Evolutionary conservation across 2,888 invertebrate species (phyloP), one percentile per base, ranked within the genome.

Genomic region (Chloroclysta siterata): DNA sequence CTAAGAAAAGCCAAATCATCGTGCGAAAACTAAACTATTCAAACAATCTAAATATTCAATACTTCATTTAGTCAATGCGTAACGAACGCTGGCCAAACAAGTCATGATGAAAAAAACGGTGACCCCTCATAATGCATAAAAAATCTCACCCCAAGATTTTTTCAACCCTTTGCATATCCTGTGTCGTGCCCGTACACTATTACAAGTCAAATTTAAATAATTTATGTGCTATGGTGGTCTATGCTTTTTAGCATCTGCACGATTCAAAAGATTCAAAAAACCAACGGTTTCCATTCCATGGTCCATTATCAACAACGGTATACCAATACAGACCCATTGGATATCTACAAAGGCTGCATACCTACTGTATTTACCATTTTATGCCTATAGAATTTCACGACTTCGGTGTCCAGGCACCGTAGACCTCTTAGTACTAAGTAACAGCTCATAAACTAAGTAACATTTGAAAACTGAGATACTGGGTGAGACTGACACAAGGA

Each of bases 151-250:
- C 87, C 81, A 80, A 72, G 76, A 72, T 84, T 91, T 90, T 90
- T 85, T 75, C n/a, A 90, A 90, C 90, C 92, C 90, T 90, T 90
- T 90, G 89, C 90, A 91, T 92, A 92, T 90, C 89, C 87, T 84
- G 88, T 89, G 86, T 86, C 88, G 81, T 36, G 80, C 66, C 82
- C 89, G 82, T 88, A 83, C 89, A 86, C 80, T 85, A 82, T 93
- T 91, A 92, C 92, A 86, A 91, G 89, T 90, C 90, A 91, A 83
- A 93, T 92, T 93, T 91, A 88, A 92, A 91, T 93, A 90, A 93
- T 92, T 93, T 91, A 93, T 92, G 88, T 84, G 78, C 77, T 76
- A 71, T 68, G 66, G 76, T 80, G 77, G 83, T 76, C 80, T 82
- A 84, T 85, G 82, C 80, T 39, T 78, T 84, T 86, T 81, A 82